A percentile compares a stretch with the other conserved stretches of the same genome.
phyloP scores from a whole-genome alignment of 2,888 invertebrate species.

The Gisinianus flammeolus region DNA sequence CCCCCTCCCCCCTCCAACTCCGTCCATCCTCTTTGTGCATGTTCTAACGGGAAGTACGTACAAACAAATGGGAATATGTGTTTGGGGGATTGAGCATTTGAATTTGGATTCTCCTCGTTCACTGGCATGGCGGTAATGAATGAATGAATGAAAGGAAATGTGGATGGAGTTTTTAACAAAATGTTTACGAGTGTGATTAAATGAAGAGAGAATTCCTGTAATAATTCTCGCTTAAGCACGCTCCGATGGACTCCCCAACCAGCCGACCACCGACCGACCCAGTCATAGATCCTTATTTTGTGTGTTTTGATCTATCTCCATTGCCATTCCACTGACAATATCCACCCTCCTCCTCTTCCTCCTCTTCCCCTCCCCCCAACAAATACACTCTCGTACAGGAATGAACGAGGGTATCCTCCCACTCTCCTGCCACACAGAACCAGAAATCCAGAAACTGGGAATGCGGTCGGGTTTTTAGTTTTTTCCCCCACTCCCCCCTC shows the following conservation, averaged over 20 bases:
- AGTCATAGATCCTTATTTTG: neutral
- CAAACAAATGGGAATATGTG: no score
- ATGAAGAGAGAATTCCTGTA: conserved; percentile 15
- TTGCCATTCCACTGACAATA: neutral
- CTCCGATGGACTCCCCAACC: neutral
- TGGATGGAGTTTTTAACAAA: neutral
- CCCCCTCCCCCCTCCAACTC: no score
- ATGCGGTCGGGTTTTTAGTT: no score
- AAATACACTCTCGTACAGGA: neutral
- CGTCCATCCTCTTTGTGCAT: no score
- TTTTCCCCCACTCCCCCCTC: no score
- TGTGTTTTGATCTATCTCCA: conserved; percentile 3
- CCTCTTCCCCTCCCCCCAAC: neutral
- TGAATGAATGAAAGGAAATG: neutral
- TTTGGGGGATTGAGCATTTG: no score
- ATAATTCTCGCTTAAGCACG: conserved; percentile 2
- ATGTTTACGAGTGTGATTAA: neutral
- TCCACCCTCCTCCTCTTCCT: neutral
- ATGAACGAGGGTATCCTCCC: neutral
- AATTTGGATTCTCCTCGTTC: no score
- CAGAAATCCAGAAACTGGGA: no score
- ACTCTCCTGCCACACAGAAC: neutral
- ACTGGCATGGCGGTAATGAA: no score
- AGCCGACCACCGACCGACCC: no score
- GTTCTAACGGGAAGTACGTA: neutral